Base-by-base conservation (phyloP, 2,888 invertebrate species). In the Tryphoninae sp. region DNA sequence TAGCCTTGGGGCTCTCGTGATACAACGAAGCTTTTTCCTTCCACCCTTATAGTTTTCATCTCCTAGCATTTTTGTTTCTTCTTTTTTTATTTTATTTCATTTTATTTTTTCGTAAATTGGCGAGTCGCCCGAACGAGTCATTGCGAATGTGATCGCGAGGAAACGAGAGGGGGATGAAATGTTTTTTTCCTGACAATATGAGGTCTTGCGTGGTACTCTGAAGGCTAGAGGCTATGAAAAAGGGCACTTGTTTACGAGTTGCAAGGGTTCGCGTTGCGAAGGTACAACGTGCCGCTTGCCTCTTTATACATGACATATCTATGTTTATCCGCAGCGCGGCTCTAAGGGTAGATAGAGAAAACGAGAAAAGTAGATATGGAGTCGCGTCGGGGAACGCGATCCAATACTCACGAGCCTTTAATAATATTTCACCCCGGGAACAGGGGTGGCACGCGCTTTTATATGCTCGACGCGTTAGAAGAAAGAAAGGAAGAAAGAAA, bases 361-460 rank as follows among this genome's bases (percentile, higher is more conserved):
- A 74, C 62, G 80, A 80, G 76, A 77, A 77, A 80, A 80, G 72
- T 80, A 40, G 77, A 81, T 78, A 65, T 53, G 73, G 22, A 58
- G 69, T 62, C 40, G 22, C 51, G 69, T 51, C 59, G 64, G 65
- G 74, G 53, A 59, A 78, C 81, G 33, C 33, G 81, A 78, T 78
- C 78, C 81, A 81, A 81, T 81, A 65, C 77, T 77, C 77, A 77
- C 73, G 67, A 73, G 64, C 81, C 81, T 74, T 74, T 74, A 78
- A 81, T 78, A 81, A 81, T 81, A 81, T 81, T 81, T 81, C 78
- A 78, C 69, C 45, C 74, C 55, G 55, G 55, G 65, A 19, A 49
- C 33, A 33, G 49, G 11, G 40, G 49, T 4, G 16, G 22, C 49
- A 40, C 55, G 62, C 61, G 13, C 33, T 77, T 78, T 71, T 65